phyloP scores from a whole-genome alignment of 2,888 invertebrate genomes.

The Cerastoderma edule region DNA sequence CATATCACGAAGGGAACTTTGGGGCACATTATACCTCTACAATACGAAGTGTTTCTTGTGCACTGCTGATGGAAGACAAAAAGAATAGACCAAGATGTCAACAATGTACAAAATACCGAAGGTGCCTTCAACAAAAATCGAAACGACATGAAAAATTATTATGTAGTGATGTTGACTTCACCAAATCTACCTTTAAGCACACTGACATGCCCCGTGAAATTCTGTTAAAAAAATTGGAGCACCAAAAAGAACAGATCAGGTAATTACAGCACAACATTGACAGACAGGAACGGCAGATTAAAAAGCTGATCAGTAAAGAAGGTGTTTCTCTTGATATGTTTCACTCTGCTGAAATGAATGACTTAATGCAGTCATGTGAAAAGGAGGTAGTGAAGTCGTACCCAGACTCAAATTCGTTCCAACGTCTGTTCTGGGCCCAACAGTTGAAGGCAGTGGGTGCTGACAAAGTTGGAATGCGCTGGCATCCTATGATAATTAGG shows the following conservation, averaged over 20 bases:
- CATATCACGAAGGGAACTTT: too few relatives aligned
- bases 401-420: conserved; percentile 9
- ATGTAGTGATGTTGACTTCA: neutral
- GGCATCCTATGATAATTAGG: conserved; percentile 45
- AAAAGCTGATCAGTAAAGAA: neutral
- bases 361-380: conserved; percentile 19
- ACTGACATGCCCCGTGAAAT: conserved; percentile 1
- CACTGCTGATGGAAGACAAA: too few relatives aligned
- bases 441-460: neutral
- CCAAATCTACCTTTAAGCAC: neutral
- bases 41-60: too few relatives aligned
- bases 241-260: conserved; percentile 9
- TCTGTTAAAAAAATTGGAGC: conserved; percentile 8
- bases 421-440: conserved; percentile 21
- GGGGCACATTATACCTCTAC: too few relatives aligned
- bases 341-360: conserved; percentile 6
- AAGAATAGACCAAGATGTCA: too few relatives aligned
- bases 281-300: conserved; percentile 2
- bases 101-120: too few relatives aligned
- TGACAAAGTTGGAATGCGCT: conserved; percentile 32
- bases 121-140: too few relatives aligned
- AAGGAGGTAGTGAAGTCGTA: conserved; percentile 4
- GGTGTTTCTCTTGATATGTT: conserved; percentile 1
- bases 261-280: neutral
- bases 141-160: neutral